These are phyloP conservation scores for Callimorpha dominula DNA, from an alignment of 2,888 invertebrate genomes.

Conservation along the genomic window DNA sequence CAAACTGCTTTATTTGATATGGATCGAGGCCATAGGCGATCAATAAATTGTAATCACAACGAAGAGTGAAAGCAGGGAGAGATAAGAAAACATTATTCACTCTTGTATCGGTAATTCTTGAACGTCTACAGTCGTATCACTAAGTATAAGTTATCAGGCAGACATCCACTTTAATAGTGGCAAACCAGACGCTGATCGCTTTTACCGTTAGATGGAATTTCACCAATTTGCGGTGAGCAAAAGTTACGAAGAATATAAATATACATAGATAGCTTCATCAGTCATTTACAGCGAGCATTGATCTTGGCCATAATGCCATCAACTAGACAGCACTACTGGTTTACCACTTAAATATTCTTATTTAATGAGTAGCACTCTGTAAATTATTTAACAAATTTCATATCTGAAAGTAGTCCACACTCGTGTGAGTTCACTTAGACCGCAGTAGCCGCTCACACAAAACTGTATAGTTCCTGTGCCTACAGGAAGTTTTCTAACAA, in stretches of 20 bases:
- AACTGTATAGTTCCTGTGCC: no score
- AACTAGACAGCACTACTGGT: neutral
- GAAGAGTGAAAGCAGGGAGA: slow-evolving; percentile 48
- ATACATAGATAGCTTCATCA: slow-evolving; percentile 2
- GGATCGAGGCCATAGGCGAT: slow-evolving; percentile 46
- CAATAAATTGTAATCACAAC: slow-evolving; percentile 50
- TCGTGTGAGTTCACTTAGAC: no score
- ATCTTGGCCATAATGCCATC: slow-evolving; percentile 8
- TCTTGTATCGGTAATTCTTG: slow-evolving; percentile 39
- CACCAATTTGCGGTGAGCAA: slow-evolving; percentile 54
- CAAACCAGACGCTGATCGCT: slow-evolving; percentile 37
- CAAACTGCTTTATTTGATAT: slow-evolving; percentile 43
- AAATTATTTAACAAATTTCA: no score
- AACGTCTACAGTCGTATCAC: slow-evolving; percentile 33
- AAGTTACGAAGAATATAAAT: slow-evolving; percentile 28
- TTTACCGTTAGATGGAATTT: slow-evolving; percentile 53
- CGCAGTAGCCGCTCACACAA: no score
- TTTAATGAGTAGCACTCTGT: no score
- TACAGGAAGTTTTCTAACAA: no score
- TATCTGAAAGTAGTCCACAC: no score
- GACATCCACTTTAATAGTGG: slow-evolving; percentile 47
- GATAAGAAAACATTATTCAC: slow-evolving; percentile 46
- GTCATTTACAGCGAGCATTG: slow-evolving; percentile 5
- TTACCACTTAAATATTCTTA: neutral
- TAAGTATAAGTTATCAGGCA: slow-evolving; percentile 44